Evolutionary conservation across 2,888 invertebrate genomes (phyloP).

Genomic region (Phengaris alcon): DNA sequence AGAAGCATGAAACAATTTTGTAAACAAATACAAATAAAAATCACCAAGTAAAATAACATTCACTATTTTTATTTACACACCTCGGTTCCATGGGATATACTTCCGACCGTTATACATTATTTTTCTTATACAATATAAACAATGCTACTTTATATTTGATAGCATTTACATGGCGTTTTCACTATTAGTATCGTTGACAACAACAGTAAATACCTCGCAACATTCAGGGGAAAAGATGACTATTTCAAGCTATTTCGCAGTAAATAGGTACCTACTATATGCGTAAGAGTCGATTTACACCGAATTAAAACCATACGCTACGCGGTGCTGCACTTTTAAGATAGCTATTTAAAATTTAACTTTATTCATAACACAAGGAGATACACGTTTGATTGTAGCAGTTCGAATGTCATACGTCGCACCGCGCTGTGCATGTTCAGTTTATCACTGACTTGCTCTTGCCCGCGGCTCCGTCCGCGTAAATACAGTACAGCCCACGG

Average conservation of each 20-base stretch:
- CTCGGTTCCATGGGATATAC: conserved; percentile 6
- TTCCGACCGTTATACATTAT: conserved; percentile 32
- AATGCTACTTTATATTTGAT: conserved; percentile 48
- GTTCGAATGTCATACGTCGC: too few species aligned
- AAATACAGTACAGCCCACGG: too few species aligned
- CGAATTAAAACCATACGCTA: too few species aligned
- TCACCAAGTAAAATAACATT: conserved; percentile 30
- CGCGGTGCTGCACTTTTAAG: too few species aligned
- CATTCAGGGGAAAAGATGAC: not conserved
- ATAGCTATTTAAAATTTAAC: too few species aligned
- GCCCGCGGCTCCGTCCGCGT: too few species aligned
- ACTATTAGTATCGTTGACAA: conserved; percentile 28
- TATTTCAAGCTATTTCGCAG: not conserved
- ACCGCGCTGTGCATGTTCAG: too few species aligned
- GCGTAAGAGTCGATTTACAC: not conserved
- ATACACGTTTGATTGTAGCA: too few species aligned
- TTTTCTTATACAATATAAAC: conserved; percentile 40
- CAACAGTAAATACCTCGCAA: conserved; percentile 31
- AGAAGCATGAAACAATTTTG: conserved; percentile 8
- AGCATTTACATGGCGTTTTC: conserved; percentile 62
- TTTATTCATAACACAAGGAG: not conserved
- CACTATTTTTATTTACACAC: conserved; percentile 30
- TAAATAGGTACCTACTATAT: not conserved
- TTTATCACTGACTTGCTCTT: too few species aligned
- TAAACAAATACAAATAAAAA: conserved; percentile 26